These are phyloP conservation scores for Borostomias antarcticus DNA, from an alignment of 2,797 vertebrate genomes.

Conservation along the genomic window DNA sequence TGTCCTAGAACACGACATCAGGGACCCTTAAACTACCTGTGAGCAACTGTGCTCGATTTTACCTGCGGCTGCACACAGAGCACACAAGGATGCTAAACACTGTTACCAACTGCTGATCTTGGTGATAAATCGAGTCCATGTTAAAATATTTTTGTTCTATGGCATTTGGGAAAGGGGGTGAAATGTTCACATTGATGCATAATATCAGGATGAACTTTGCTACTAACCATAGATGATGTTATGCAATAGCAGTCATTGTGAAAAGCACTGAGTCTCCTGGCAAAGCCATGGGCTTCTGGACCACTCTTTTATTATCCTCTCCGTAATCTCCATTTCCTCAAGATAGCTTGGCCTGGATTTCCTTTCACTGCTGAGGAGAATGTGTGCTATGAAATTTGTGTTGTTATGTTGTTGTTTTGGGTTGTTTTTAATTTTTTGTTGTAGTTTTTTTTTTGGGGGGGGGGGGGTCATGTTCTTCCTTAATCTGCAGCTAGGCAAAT, in stretches of 20 bases:
- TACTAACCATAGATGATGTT: background rate
- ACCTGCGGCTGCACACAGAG: conserved; percentile 1
- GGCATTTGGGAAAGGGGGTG: background rate
- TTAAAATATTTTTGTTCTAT: background rate
- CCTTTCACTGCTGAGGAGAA: background rate
- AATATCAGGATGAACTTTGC: background rate
- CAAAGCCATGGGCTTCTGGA: background rate
- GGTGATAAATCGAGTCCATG: background rate
- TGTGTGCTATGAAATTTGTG: background rate
- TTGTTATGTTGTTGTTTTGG: conserved; percentile 1
- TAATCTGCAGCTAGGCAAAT: conserved; percentile 20
- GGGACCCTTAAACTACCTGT: conserved; percentile 9
- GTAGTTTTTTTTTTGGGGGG: conserved; percentile 7
- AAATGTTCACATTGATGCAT: background rate
- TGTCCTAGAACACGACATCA: conserved; percentile 11
- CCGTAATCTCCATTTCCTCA: background rate
- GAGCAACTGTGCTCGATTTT: background rate
- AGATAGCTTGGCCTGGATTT: conserved; percentile 12
- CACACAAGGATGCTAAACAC: background rate
- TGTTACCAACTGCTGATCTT: background rate
- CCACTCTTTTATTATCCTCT: background rate
- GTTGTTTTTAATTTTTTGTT: no score
- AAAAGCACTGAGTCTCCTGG: background rate
- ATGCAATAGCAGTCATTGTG: background rate
- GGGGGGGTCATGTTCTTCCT: conserved; percentile 12